Conservation (phyloP, 2,888 invertebrate species). For the Drosophila phalerata region DNA sequence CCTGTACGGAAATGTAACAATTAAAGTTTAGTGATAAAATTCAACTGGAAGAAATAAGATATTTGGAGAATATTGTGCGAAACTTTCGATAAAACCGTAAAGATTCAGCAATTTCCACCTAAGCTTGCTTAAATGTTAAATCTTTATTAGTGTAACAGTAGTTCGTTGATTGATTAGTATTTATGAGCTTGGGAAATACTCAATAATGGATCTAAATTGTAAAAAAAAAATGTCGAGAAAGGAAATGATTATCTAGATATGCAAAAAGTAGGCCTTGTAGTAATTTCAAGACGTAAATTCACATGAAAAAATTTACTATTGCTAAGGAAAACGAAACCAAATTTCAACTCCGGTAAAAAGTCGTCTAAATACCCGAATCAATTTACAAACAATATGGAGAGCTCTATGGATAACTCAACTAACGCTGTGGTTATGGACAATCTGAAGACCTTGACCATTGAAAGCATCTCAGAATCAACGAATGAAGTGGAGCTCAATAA, state of each 20-base stretch:
- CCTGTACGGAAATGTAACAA: slow-evolving; percentile 37
- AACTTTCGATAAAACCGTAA: not conserved
- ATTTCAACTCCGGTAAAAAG: slow-evolving; percentile 6
- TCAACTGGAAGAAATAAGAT: slow-evolving; percentile 9
- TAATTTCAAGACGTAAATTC: not conserved
- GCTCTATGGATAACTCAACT: not conserved
- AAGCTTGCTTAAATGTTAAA: not conserved
- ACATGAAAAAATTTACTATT: slow-evolving; percentile 1
- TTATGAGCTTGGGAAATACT: not conserved
- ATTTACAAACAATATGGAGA: slow-evolving; percentile 13
- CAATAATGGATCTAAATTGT: not conserved
- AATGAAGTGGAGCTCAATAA: not conserved
- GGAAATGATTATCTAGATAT: not conserved
- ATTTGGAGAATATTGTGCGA: slow-evolving; percentile 7
- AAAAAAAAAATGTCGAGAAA: not conserved
- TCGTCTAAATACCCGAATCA: not conserved
- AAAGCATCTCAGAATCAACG: not conserved
- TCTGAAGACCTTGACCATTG: not conserved
- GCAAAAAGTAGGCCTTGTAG: not conserved
- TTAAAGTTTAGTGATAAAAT: slow-evolving; percentile 34
- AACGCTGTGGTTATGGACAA: not conserved
- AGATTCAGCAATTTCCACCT: slow-evolving; percentile 10
- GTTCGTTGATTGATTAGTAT: not conserved
- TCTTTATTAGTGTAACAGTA: not conserved
- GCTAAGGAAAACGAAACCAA: slow-evolving; percentile 3